These are phyloP conservation scores for Otolemur garnettii DNA, from an alignment of 2,113 vertebrate genomes.

Conservation along the genomic window DNA sequence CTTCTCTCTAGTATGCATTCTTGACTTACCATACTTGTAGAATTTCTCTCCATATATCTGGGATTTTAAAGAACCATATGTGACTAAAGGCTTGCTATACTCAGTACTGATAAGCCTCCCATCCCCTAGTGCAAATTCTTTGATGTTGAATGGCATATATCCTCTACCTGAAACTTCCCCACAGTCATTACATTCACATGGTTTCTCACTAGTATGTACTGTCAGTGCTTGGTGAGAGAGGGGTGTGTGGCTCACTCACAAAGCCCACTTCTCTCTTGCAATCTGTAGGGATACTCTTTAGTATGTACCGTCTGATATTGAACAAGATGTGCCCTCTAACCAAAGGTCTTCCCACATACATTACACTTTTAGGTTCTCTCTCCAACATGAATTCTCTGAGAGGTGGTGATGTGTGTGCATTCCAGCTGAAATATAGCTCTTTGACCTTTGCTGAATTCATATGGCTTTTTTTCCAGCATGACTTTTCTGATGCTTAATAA, in stretches of 20 bases:
- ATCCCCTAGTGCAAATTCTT: not conserved
- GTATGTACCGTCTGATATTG: not conserved
- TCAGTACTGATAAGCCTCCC: not conserved
- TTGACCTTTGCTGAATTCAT: not conserved
- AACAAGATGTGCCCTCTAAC: not conserved
- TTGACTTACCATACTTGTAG: not conserved
- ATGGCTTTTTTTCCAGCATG: not conserved
- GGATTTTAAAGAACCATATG: not conserved
- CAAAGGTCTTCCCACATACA: conserved; percentile 38
- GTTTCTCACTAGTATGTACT: not conserved
- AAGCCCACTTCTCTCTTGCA: not conserved
- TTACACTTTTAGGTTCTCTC: conserved; percentile 34
- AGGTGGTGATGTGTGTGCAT: not conserved
- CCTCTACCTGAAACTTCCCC: not conserved
- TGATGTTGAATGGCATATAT: not conserved
- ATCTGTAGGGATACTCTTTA: not conserved
- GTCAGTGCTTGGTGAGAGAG: not conserved
- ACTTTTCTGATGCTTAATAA: conserved; percentile 66
- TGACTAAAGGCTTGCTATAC: not conserved
- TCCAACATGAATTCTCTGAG: not conserved
- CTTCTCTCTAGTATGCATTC: not conserved
- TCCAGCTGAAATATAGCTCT: not conserved
- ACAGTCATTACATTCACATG: not conserved
- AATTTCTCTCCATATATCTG: not conserved
- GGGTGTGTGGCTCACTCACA: not conserved